Evolutionary conservation across 2,797 vertebrate genomes (phyloP).

Genomic region (Sebastes ruberrimus): DNA sequence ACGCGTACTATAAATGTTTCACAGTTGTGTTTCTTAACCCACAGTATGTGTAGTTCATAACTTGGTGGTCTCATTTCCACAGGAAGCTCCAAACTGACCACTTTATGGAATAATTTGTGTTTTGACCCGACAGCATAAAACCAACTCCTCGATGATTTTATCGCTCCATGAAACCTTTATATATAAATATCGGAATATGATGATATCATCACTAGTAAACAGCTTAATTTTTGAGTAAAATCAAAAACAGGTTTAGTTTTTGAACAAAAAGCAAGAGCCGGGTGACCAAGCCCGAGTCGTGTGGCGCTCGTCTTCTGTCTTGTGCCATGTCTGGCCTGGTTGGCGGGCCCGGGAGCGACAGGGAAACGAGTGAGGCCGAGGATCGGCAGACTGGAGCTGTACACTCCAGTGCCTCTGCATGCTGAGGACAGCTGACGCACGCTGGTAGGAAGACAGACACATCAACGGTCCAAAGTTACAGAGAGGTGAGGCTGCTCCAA

Average conservation of each 20-base stretch:
- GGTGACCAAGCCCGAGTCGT: conserved; percentile 53
- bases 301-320: conserved; percentile 50
- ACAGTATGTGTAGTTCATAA: conserved; percentile 35
- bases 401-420: conserved; percentile 82
- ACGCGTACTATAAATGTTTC: conserved; percentile 66
- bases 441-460: conserved; percentile 81
- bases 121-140: background rate
- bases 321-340: conserved; percentile 61
- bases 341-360: conserved; percentile 57
- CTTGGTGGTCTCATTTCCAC: conserved; percentile 31
- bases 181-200: background rate
- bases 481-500: conserved; percentile 63
- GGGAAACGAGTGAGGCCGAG: conserved; percentile 57
- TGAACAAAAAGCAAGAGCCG: conserved; percentile 70
- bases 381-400: conserved; percentile 83
- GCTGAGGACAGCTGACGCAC: conserved; percentile 85
- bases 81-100: conserved; percentile 25
- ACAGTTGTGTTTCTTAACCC: conserved; percentile 66
- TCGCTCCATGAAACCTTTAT: background rate
- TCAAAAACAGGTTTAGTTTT: conserved; percentile 39
- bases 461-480: conserved; percentile 71
- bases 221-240: conserved; percentile 54
- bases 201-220: background rate
- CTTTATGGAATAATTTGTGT: conserved; percentile 24
- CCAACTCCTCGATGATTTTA: background rate